Percentiles rank a stretch among this genome's conserved stretches.
Conservation (phyloP, 2,113 vertebrate species). For the Eleginops maclovinus region DNA sequence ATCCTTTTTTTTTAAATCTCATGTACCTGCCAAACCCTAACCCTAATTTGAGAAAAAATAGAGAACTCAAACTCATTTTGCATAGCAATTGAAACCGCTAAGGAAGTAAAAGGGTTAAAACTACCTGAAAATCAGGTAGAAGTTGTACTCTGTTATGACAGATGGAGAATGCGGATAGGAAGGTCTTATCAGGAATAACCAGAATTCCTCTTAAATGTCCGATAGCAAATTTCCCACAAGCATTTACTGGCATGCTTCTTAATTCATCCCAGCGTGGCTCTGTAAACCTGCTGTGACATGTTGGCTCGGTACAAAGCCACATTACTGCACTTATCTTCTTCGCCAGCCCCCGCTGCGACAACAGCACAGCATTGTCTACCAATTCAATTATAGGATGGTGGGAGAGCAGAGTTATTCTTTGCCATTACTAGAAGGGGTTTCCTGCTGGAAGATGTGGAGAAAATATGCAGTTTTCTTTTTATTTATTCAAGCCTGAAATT, state of each 20-base stretch:
- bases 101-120: neutral
- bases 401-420: conserved; percentile 53
- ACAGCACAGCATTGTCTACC: conserved; percentile 54
- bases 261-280: conserved; percentile 38
- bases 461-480: conserved; percentile 20
- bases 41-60: too few species aligned
- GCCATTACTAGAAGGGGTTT: conserved; percentile 42
- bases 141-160: neutral
- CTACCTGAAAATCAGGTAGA: neutral
- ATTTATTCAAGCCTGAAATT: neutral
- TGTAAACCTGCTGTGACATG: conserved; percentile 48
- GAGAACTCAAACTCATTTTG: too few species aligned
- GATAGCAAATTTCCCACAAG: conserved; percentile 23
- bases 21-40: too few species aligned
- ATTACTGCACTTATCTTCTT: conserved; percentile 62
- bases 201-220: conserved; percentile 8
- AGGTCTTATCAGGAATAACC: conserved; percentile 29
- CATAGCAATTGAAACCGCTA: too few species aligned
- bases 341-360: conserved; percentile 51
- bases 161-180: conserved; percentile 5
- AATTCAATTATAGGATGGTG: conserved; percentile 68
- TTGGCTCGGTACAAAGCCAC: conserved; percentile 31
- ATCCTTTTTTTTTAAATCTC: too few species aligned
- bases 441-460: conserved; percentile 2
- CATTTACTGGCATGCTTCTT: conserved; percentile 17